Percentiles rank a stretch among this genome's conserved stretches.
Evolutionary conservation across 2,888 invertebrate genomes (phyloP).

Genomic region (Chrysomela aeneicollis): DNA sequence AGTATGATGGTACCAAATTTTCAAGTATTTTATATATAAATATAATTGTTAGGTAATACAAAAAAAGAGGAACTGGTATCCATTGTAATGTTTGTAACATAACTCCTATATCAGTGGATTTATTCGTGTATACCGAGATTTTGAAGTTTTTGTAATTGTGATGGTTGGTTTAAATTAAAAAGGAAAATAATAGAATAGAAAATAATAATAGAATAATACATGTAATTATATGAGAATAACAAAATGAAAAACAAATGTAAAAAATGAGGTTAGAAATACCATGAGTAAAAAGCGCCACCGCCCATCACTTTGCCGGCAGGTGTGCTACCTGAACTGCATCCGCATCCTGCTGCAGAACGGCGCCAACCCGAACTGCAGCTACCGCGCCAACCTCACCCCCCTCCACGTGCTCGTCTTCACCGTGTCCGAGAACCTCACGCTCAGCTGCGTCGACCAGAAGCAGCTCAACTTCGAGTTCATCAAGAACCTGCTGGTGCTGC

Average conservation of each 20-base stretch:
- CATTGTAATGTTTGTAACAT: too few relatives aligned
- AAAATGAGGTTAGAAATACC: neutral
- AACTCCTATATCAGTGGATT: too few relatives aligned
- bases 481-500: constrained; percentile 70
- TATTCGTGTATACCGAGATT: too few relatives aligned
- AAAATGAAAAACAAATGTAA: neutral
- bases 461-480: constrained; percentile 75
- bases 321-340: constrained; percentile 76
- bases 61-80: too few relatives aligned
- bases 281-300: neutral
- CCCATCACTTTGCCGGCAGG: constrained; percentile 56
- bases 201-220: too few relatives aligned
- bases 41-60: too few relatives aligned
- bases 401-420: constrained; percentile 76
- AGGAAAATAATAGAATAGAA: too few relatives aligned
- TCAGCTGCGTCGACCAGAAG: constrained; percentile 73
- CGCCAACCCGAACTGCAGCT: constrained; percentile 77
- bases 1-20: too few relatives aligned
- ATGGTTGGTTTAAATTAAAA: too few relatives aligned
- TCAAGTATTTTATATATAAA: too few relatives aligned
- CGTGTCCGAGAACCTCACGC: constrained; percentile 74
- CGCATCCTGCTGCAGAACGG: constrained; percentile 74
- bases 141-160: too few relatives aligned
- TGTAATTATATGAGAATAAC: too few relatives aligned
- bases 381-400: constrained; percentile 73